Evolutionary conservation across 1,140 invertebrate genomes (phyloP), one percentile per base, ranked within the genome.

Genomic region (Ridgeia piscesae): DNA sequence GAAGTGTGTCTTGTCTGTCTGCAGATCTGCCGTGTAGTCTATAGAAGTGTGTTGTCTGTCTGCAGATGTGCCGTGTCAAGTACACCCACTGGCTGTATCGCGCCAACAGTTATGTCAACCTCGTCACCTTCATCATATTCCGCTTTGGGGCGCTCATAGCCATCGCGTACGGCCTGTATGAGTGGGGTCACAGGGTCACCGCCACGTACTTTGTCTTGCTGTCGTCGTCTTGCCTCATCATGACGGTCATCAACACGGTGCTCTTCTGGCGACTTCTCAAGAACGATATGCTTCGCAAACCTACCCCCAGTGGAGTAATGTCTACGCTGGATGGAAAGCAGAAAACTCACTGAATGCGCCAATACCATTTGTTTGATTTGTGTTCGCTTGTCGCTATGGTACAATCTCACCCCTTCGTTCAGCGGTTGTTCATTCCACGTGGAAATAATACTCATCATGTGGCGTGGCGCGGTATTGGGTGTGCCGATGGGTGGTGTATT

Each of bases 211-310:
- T 93, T 34, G 33, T 35, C 42, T 35, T 92, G 1, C 88, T 93
- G 14, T 34, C 42, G 31, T 91, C 33, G 0, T 34, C 91, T 48
- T 92, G 93, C 91, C 92, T 93, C 89, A 92, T 93, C 34, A 93
- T 93, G 93, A 90, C 91, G 89, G 91, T 92, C 92, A 93, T 92
- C 33, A 93, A 93, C 89, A 42, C 92, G n/a, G 42, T 93, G 31
- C 91, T 93, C 42, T 93, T 93, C 92, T 92, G 92, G 92, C 89
- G 92, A 11, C 91, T 93, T 21, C 34, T 93, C 50, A 92, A 92
- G 33, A 93, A 91, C 90, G 93, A 93, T 89, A 50, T 93, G 35
- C 33, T 93, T 34, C 42, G 93, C 6, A 31, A 31, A 17, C 33
- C 27, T 31, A 33, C 50, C 14, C 21, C 89, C 89, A 42, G 89